phyloP scores from a whole-genome alignment of 2,797 vertebrate genomes.

The Leptatherina wallacei region DNA sequence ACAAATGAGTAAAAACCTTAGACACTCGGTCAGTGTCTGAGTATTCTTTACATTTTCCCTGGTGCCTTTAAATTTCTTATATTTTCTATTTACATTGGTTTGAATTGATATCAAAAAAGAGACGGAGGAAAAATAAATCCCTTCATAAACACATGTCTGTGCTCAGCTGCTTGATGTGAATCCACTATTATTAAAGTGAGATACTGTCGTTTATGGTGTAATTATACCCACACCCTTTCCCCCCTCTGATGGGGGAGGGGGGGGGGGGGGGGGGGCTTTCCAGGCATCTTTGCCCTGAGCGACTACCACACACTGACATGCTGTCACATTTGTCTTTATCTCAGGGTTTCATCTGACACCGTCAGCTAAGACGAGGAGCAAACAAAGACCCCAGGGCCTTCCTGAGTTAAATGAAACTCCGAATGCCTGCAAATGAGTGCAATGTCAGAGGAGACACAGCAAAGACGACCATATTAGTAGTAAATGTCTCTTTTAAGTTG shows the following conservation, averaged over 20 bases:
- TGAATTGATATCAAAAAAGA: not conserved
- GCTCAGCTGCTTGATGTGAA: constrained; percentile 58
- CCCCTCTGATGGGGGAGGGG: constrained; percentile 7
- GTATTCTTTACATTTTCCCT: too few species aligned
- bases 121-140: constrained; percentile 15
- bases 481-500: not conserved
- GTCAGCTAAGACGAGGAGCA: not conserved
- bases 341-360: constrained; percentile 15
- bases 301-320: constrained; percentile 24
- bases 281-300: constrained; percentile 33
- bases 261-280: constrained; percentile 26
- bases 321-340: constrained; percentile 19
- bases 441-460: not conserved
- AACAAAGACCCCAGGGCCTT: not conserved
- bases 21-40: too few species aligned
- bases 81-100: not conserved
- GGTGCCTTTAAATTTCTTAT: not conserved
- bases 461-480: not conserved
- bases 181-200: constrained; percentile 56
- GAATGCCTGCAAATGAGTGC: not conserved
- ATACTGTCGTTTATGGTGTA: constrained; percentile 55
- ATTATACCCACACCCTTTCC: constrained; percentile 66
- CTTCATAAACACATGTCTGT: not conserved
- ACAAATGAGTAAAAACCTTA: too few species aligned
- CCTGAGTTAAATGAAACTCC: not conserved